Conservation (phyloP, 2,113 vertebrate genomes). For the Chamaea fasciata region DNA sequence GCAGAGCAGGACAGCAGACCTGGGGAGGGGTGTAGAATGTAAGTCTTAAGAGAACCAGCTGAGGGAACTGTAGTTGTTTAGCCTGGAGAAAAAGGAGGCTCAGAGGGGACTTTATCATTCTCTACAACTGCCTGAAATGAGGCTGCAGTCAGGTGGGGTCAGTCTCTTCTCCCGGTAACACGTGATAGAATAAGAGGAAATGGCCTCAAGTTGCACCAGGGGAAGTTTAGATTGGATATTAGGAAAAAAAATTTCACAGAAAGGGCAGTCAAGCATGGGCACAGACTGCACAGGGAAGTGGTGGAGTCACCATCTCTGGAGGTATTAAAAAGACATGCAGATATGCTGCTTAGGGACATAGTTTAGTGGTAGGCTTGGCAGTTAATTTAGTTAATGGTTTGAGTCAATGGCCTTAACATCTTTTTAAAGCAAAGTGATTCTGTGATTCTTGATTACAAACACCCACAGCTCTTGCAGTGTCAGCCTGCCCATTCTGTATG, state of each 20-base stretch:
- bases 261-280: neutral
- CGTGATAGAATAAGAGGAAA: neutral
- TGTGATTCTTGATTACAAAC: neutral
- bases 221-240: neutral
- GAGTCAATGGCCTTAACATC: neutral
- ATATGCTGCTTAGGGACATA: neutral
- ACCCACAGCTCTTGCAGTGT: rapidly evolving
- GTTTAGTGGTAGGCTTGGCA: neutral
- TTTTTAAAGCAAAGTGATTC: neutral
- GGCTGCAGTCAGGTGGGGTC: neutral
- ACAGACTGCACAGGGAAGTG: neutral
- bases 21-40: neutral
- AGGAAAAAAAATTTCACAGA: neutral
- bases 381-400: neutral
- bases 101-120: neutral
- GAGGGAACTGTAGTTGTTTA: neutral
- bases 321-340: neutral
- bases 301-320: neutral
- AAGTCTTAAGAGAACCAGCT: neutral
- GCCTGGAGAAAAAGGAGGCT: neutral
- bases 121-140: neutral
- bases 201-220: neutral
- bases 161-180: neutral
- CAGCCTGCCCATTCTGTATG: neutral
- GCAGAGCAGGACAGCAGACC: rapidly evolving